Conservation (phyloP, 2,888 invertebrate genomes). For the Metopia argyrocephala region DNA sequence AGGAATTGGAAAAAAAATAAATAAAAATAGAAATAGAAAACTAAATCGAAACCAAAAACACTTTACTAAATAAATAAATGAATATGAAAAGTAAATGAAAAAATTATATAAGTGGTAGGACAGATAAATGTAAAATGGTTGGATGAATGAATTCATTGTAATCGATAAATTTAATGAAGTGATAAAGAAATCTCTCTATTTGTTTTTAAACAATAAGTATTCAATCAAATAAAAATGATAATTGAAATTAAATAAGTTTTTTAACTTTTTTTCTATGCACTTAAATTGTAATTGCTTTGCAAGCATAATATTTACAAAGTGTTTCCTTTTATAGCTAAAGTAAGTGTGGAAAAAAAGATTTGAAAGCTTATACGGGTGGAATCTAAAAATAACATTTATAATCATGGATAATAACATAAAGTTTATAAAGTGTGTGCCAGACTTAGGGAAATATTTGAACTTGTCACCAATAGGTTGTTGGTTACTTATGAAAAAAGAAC, state of each 20-base stretch:
- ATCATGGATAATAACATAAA: too few relatives aligned
- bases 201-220: slow-evolving; percentile 24
- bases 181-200: slow-evolving; percentile 23
- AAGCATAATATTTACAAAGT: background rate
- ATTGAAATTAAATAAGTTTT: background rate
- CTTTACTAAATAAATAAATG: slow-evolving; percentile 8
- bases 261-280: too few relatives aligned
- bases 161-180: slow-evolving; percentile 36
- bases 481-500: too few relatives aligned
- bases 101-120: background rate
- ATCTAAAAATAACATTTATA: too few relatives aligned
- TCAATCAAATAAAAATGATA: slow-evolving; percentile 27
- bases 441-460: too few relatives aligned
- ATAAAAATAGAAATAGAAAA: background rate
- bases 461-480: too few relatives aligned
- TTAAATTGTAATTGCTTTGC: too few relatives aligned
- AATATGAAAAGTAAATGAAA: slow-evolving; percentile 4
- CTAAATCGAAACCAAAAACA: too few relatives aligned
- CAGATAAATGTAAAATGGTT: background rate
- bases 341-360: too few relatives aligned
- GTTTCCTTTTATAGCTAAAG: too few relatives aligned
- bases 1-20: background rate
- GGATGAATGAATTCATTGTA: background rate
- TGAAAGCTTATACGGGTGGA: too few relatives aligned
- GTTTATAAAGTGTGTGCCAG: too few relatives aligned